Evolutionary conservation across 1,140 invertebrate genomes (phyloP).

Genomic region (Diorhabda sublineata): DNA sequence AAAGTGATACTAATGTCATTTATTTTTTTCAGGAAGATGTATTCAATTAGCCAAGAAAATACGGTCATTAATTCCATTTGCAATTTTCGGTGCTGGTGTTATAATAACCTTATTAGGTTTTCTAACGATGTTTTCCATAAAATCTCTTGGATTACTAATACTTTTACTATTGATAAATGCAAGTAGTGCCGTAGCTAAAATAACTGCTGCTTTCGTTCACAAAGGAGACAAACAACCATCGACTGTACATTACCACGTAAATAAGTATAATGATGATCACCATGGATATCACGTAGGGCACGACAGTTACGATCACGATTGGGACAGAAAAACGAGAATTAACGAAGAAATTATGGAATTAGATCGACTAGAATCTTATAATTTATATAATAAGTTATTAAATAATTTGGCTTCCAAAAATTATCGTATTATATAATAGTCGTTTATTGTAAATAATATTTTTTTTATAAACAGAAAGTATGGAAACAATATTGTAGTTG

Average conservation of each 20-base stretch:
- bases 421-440: background rate
- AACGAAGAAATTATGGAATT: background rate
- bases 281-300: conserved; percentile 15
- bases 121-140: conserved; percentile 37
- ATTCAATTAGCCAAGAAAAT: conserved; percentile 35
- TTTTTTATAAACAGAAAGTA: too few species aligned
- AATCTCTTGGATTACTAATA: conserved; percentile 40
- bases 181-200: conserved; percentile 33
- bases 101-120: conserved; percentile 39
- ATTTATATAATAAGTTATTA: conserved; percentile 17
- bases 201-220: conserved; percentile 15
- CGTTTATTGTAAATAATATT: too few species aligned
- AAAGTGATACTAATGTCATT: background rate
- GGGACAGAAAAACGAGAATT: conserved; percentile 6
- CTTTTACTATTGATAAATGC: conserved; percentile 33
- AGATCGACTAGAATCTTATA: conserved; percentile 8
- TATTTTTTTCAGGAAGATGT: conserved; percentile 37
- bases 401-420: background rate
- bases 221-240: conserved; percentile 21
- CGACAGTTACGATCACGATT: background rate
- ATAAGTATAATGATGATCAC: conserved; percentile 23
- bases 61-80: conserved; percentile 33
- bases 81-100: conserved; percentile 37
- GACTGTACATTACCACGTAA: conserved; percentile 33
- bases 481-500: too few species aligned